Base-by-base conservation (phyloP, 2,797 vertebrate genomes). In the Aplochiton taeniatus region DNA sequence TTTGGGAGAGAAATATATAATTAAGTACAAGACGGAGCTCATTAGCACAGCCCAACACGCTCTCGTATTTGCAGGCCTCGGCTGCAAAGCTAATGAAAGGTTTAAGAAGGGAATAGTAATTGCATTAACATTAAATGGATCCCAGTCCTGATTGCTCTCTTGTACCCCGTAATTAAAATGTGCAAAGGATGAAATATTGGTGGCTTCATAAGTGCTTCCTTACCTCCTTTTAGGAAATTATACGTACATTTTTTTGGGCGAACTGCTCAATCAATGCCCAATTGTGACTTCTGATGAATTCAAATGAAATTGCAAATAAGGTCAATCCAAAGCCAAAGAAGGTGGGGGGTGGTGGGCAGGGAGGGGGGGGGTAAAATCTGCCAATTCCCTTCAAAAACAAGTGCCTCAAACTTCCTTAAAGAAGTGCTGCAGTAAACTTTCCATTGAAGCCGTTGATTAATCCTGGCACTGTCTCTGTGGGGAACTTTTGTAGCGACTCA, bases 401-500 rank as follows among this genome's bases (percentile, higher is more conserved):
- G 55, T 18, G 1, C 54, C 14, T 58, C 18, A 75, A 86, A 87
- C 73, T 82, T 83, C 77, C 45, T 68, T 45, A 16, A 69, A 66
- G 68, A 75, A 52, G 71, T 66, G 77, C 60, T 71, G 68, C 60
- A 59, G 65, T 62, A 66, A 75, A 75, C 74, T 83, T 83, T 65
- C 64, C 58, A 71, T 75, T 77, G 63, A 85, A 80, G 59, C 53
- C 45, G 59, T 74, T 82, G 83, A 89, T 87, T 86, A 83, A 88
- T 84, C 86, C 83, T 85, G 82, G 75, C 85, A 80, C 76, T 80
- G 78, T 83, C 85, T 83, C 75, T 74, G 14, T 76, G 72, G 72
- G 76, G 85, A 83, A 70, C 31, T 31, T 87, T 82, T 85, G 80
- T 79, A 80, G 75, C 76, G 84, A 83, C 79, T 58, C 81, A 77